phyloP scores from a whole-genome alignment of 2,797 vertebrate species.

The Syngnathus acus region DNA sequence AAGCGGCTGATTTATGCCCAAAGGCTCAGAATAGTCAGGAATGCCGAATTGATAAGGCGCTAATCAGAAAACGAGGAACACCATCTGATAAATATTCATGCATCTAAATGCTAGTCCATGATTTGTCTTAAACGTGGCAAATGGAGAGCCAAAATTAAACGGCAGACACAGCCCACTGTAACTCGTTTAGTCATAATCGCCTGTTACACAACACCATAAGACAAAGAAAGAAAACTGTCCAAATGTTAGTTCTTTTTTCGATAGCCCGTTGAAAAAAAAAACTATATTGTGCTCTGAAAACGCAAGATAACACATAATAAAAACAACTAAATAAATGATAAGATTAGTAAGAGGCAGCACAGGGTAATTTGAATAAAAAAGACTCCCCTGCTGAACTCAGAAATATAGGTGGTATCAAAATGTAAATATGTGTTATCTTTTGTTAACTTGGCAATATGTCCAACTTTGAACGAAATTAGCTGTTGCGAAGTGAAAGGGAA shows the following conservation, averaged over 20 bases:
- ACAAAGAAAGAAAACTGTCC: background rate
- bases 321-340: background rate
- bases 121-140: constrained; percentile 54
- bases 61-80: constrained; percentile 26
- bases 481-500: background rate
- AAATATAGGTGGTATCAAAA: background rate
- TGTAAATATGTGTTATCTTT: background rate
- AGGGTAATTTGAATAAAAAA: background rate
- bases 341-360: background rate
- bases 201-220: constrained; percentile 23
- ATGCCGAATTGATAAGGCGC: constrained; percentile 49
- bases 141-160: constrained; percentile 29
- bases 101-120: constrained; percentile 40
- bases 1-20: constrained; percentile 38
- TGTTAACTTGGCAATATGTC: background rate
- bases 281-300: background rate
- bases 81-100: constrained; percentile 74
- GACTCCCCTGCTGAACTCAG: background rate
- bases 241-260: background rate
- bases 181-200: constrained; percentile 12
- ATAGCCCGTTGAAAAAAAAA: background rate
- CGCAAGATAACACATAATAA: background rate
- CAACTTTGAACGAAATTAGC: background rate
- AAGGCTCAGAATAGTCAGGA: constrained; percentile 46
- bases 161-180: constrained; percentile 58